These are phyloP conservation scores for Leontocebus nigricollis DNA, from an alignment of 2,797 vertebrate species.

Conservation along the genomic window DNA sequence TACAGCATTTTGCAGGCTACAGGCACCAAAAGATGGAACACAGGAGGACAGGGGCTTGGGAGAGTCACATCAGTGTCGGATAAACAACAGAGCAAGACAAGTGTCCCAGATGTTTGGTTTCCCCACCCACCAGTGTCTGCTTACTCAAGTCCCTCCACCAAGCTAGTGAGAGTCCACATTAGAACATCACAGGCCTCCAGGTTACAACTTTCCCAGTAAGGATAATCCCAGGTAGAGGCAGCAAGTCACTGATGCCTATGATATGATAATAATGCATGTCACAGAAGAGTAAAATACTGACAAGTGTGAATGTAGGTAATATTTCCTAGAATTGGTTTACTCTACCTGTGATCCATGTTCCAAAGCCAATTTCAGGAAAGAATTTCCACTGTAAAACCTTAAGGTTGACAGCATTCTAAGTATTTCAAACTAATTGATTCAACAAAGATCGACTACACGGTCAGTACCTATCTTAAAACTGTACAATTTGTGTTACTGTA, in stretches of 20 bases:
- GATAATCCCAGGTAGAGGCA: neutral
- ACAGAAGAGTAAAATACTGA: neutral
- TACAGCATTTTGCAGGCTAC: rapidly evolving
- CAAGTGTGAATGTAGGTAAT: neutral
- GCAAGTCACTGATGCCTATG: neutral
- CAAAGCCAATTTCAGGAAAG: neutral
- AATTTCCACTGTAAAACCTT: neutral
- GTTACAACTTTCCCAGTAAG: too few relatives aligned
- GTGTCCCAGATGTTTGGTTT: rapidly evolving
- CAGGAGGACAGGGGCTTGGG: too few relatives aligned
- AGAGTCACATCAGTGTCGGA: neutral
- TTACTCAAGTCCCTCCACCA: neutral
- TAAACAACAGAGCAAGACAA: neutral
- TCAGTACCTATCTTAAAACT: neutral
- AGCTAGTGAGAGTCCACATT: neutral
- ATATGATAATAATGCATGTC: rapidly evolving
- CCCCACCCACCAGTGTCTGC: neutral
- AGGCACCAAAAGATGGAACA: rapidly evolving
- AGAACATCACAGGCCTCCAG: rapidly evolving
- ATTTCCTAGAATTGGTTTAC: neutral
- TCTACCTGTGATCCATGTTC: neutral
- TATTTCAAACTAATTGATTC: neutral
- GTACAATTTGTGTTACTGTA: neutral
- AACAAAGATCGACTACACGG: neutral
- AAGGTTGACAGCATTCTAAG: neutral